Evolutionary conservation across 2,797 vertebrate genomes (phyloP), one percentile per base, ranked within the genome.

Genomic region (Pteronotus mesoamericanus): DNA sequence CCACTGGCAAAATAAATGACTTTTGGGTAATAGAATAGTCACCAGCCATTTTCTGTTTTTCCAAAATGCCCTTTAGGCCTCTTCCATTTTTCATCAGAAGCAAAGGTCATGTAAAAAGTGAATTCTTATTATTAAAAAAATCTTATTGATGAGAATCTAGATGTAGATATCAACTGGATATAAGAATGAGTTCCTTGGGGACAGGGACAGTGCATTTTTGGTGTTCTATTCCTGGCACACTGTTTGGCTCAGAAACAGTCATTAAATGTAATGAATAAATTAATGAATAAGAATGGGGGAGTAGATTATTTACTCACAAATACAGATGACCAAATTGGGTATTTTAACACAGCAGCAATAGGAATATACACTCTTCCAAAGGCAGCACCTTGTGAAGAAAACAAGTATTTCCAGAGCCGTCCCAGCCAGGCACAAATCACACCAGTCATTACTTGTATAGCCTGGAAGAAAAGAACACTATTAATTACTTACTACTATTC

Each of bases 291-390:
- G 2, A 55, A 89, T 29, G 1, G 88, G 34, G 69, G 39, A 90
- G 42, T 39, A 69, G 14, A 79, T 94, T 53, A 48, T 95, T 74
- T 96, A 96, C 97, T 97, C 69, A 97, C 97, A 55, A 4, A 16
- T 0, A 15, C 0, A 15, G 95, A 11, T 92, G 94, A 82, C 96
- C 96, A 97, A 9, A 69, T 19, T n/a, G 96, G n/a, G 3, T 94
- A 97, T 90, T 37, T 55, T 32, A 42, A 0, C 0, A 18, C 0
- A 3, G 2, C 0, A n/a, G 14, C 0, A 2, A 97, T 0, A 83
- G 97, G 91, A 46, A 46, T 0, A 39, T 96, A 96, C 0, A 0
- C 0, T 1, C 0, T 9, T 48, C 0, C 4, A 83, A 97, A 83
- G 24, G 9, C 24, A 16, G 1, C 0, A 3, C 0, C 0, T 55